Conservation (phyloP, 2,888 invertebrate genomes). For the Brachyopa scutellaris region DNA sequence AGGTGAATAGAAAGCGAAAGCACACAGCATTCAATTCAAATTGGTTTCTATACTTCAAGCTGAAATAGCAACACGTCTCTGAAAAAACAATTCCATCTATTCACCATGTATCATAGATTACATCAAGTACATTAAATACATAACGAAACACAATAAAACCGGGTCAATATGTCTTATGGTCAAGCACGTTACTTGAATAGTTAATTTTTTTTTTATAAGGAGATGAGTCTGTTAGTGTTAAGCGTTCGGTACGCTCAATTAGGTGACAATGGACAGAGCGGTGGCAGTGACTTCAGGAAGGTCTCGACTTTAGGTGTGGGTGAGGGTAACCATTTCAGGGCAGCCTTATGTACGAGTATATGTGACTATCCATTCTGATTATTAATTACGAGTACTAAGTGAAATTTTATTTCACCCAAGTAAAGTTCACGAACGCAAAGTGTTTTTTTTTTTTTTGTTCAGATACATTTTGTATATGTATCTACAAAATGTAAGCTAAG, state of each 20-base stretch:
- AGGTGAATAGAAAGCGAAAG: constrained; percentile 45
- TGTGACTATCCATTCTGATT: constrained; percentile 19
- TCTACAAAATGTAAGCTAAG: no score
- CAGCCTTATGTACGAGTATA: constrained; percentile 8
- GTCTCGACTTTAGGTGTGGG: constrained; percentile 35
- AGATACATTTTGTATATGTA: no score
- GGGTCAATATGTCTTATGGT: constrained; percentile 68
- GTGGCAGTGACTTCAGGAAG: constrained; percentile 4
- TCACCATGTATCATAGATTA: constrained; percentile 49
- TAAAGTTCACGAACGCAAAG: constrained; percentile 11
- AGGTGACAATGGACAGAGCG: constrained; percentile 5
- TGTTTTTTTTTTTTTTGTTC: background rate
- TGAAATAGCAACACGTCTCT: constrained; percentile 53
- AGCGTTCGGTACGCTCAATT: background rate
- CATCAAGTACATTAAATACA: constrained; percentile 55
- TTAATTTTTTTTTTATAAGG: constrained; percentile 19
- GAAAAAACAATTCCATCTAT: constrained; percentile 61
- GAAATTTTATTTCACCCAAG: background rate
- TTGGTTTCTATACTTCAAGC: background rate
- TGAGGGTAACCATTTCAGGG: constrained; percentile 26
- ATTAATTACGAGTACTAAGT: constrained; percentile 14
- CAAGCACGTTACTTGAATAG: constrained; percentile 63
- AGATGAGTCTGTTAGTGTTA: constrained; percentile 21
- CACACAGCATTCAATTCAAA: constrained; percentile 6
- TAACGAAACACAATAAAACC: constrained; percentile 56